Conservation (phyloP, 1,140 invertebrate genomes). For the Adoxophyes honmai region DNA sequence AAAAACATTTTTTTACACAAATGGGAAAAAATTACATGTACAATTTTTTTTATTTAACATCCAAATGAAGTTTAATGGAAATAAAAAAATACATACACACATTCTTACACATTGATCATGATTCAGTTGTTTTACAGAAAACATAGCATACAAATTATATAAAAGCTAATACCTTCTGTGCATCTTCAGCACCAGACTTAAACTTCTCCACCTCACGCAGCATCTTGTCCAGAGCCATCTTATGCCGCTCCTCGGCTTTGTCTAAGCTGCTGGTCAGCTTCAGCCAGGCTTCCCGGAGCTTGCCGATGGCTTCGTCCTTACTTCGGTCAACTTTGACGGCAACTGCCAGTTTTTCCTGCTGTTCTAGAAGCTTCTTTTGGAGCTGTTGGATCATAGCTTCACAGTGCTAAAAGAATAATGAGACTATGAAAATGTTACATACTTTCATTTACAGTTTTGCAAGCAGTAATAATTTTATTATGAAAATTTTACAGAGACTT, state of each 20-base stretch:
- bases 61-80: too few species aligned
- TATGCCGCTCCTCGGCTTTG: slow-evolving; percentile 55
- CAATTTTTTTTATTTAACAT: too few species aligned
- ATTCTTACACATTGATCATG: too few species aligned
- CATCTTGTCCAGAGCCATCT: slow-evolving; percentile 57
- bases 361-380: slow-evolving; percentile 84
- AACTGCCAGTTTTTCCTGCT: slow-evolving; percentile 87
- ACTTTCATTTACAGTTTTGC: too few species aligned
- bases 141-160: too few species aligned
- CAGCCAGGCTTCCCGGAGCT: slow-evolving; percentile 78
- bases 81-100: too few species aligned
- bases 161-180: slow-evolving; percentile 50
- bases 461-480: too few species aligned
- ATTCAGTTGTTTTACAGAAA: too few species aligned
- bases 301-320: slow-evolving; percentile 83
- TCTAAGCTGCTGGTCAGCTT: slow-evolving; percentile 53
- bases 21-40: too few species aligned
- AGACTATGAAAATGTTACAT: too few species aligned
- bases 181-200: slow-evolving; percentile 55
- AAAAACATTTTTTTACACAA: too few species aligned
- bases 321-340: slow-evolving; percentile 85
- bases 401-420: slow-evolving; percentile 81
- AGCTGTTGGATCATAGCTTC: slow-evolving; percentile 86
- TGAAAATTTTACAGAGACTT: too few species aligned
- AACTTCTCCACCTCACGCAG: slow-evolving; percentile 61